Evolutionary conservation across 2,888 invertebrate genomes (phyloP), one percentile per base, ranked within the genome.

Genomic region (Dicyrtomina minuta): DNA sequence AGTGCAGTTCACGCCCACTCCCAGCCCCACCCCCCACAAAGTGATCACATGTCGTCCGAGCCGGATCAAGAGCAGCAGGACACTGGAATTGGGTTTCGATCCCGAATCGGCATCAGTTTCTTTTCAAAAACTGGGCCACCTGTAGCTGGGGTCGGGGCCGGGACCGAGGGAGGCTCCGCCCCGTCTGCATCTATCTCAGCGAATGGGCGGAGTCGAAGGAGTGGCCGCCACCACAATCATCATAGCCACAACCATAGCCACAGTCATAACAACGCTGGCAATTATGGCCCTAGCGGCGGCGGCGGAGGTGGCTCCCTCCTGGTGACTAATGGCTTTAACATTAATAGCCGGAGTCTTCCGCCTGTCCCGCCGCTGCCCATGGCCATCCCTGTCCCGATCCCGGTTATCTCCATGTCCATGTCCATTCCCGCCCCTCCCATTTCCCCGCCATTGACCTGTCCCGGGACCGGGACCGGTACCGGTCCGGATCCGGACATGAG

Each of bases 391-490:
- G 49, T 62, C 13, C 17, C 17, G 8, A 17, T 26, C 22, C 22
- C 46, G 8, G 62, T 49, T 6, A 43, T 27, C 4, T 22, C 33
- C n/a, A n/a, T n/a, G n/a, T n/a, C n/a, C n/a, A n/a, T n/a, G n/a
- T n/a, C n/a, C n/a, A 49, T 49, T 49, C 20, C 17, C n/a, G 20
- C 49, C 20, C 49, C 17, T n/a, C 49, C 20, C 49, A 49, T 20
- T 20, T 49, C 20, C 17, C 20, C 49, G 20, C n/a, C n/a, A n/a
- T n/a, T n/a, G n/a, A n/a, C n/a, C n/a, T n/a, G n/a, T n/a, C 20
- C 49, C 49, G 5, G 49, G n/a, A n/a, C 49, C 49, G 20, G 20
- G 17, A 3, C 70, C 53, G 70, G 72, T 24, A 66, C 65, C 12
- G 26, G 55, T 56, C 62, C n/a, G n/a, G n/a, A n/a, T n/a, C 41